Evolutionary conservation across 1,140 invertebrate genomes (phyloP).

Genomic region (Acyrthosiphon pisum): DNA sequence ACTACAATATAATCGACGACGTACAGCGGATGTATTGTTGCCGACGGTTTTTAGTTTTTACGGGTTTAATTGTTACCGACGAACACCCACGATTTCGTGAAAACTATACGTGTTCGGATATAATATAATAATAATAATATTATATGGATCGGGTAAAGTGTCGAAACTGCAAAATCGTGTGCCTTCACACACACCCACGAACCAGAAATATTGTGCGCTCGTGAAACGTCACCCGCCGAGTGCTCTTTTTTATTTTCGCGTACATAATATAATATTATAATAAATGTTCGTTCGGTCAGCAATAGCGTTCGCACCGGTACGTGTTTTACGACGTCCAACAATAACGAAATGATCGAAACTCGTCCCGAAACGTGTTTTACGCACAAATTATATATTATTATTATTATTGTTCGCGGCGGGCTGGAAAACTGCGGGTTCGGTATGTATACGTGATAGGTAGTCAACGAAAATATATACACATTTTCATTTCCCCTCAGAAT

Average conservation of each 20-base stretch:
- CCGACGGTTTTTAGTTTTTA: background rate
- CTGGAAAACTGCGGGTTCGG: background rate
- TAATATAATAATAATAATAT: background rate
- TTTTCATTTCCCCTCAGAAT: background rate
- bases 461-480: background rate
- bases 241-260: background rate
- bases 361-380: background rate
- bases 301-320: background rate
- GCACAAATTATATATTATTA: conserved; percentile 17
- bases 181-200: background rate
- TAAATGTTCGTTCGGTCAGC: background rate
- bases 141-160: background rate
- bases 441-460: background rate
- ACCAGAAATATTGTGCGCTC: background rate
- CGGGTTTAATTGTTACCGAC: background rate
- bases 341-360: conserved; percentile 3
- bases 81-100: background rate
- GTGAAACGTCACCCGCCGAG: background rate
- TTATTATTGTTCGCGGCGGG: background rate
- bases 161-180: background rate
- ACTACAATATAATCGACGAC: too few relatives aligned
- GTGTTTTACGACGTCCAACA: background rate
- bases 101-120: background rate
- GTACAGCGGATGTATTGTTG: background rate
- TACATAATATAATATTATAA: background rate